These are phyloP conservation scores for Myrmecobius fasciatus DNA, from an alignment of 2,113 vertebrate species.

Conservation along the genomic window DNA sequence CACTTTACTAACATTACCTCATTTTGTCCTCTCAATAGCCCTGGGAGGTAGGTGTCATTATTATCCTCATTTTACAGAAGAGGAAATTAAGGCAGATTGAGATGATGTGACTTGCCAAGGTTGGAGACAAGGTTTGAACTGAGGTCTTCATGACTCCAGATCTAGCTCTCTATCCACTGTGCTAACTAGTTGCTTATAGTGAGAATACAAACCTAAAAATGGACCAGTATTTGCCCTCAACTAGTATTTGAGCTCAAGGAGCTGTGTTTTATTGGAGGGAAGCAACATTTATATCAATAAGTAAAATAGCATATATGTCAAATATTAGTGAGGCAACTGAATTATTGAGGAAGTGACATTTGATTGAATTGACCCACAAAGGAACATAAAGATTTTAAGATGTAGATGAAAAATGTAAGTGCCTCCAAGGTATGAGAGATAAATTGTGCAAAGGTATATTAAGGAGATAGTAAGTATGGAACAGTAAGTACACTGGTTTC, in stretches of 20 bases:
- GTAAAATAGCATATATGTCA: neutral
- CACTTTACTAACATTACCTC: neutral
- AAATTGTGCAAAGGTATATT: neutral
- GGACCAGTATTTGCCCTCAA: no score
- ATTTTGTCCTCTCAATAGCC: neutral
- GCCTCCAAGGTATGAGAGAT: neutral
- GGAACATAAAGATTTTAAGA: neutral
- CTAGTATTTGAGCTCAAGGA: neutral
- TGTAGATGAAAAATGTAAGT: neutral
- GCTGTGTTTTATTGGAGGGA: neutral
- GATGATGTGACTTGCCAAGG: neutral
- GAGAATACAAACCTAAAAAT: neutral
- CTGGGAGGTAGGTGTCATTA: neutral
- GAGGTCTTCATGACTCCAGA: neutral
- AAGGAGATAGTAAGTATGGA: neutral
- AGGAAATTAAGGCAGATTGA: neutral
- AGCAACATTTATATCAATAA: neutral
- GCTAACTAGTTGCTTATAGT: neutral
- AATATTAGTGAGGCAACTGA: neutral
- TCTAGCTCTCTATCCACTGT: neutral
- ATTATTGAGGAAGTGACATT: neutral
- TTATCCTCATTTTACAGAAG: neutral
- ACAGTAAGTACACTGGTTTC: neutral
- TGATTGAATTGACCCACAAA: neutral
- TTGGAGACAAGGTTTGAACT: neutral